phyloP scores from a whole-genome alignment of 2,113 vertebrate genomes.

The Candoia aspera region DNA sequence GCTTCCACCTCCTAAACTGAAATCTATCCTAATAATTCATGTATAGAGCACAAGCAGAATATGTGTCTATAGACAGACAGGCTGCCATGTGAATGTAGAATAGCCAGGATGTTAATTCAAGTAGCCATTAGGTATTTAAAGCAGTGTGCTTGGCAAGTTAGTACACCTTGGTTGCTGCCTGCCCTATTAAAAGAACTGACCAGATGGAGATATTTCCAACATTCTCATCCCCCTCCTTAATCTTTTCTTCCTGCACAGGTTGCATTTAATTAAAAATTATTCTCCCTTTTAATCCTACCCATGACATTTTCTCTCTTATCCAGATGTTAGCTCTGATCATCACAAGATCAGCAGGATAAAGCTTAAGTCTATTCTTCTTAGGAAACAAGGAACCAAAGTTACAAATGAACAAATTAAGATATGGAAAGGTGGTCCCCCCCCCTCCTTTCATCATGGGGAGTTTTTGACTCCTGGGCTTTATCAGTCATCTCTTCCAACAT shows the following conservation, averaged over 20 bases:
- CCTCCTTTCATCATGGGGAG: neutral
- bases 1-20: neutral
- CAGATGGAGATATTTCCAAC: conserved; percentile 57
- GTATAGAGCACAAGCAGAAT: neutral
- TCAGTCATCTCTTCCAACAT: neutral
- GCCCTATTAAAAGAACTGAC: conserved; percentile 64
- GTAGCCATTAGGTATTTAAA: conserved; percentile 47
- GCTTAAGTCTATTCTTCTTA: conserved; percentile 55
- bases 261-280: conserved; percentile 71
- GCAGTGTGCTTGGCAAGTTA: conserved; percentile 13
- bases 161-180: conserved; percentile 47
- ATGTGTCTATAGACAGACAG: neutral
- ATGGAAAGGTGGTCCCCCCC: conserved; percentile 36
- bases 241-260: conserved; percentile 54
- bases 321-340: conserved; percentile 69
- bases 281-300: conserved; percentile 53
- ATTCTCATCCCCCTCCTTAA: neutral
- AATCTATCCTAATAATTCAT: neutral
- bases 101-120: conserved; percentile 49
- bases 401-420: conserved; percentile 57
- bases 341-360: conserved; percentile 65
- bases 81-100: neutral
- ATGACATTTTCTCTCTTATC: conserved; percentile 53
- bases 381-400: conserved; percentile 50
- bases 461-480: neutral